Base-by-base conservation (phyloP, 2,113 vertebrate genomes). In the Xiphorhynchus elegans region DNA sequence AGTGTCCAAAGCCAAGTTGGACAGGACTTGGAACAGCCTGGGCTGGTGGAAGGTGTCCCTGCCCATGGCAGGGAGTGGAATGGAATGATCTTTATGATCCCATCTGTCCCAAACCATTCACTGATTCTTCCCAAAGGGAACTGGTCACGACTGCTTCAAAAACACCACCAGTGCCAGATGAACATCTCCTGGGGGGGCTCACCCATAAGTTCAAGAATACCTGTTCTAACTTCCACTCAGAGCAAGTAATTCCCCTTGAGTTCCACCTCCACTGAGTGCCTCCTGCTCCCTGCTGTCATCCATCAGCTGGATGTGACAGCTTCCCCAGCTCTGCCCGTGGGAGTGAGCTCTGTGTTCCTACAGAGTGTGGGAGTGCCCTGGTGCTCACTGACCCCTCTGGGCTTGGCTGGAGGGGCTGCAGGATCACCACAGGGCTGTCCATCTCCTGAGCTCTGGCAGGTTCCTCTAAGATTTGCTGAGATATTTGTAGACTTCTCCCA, bases 21-120 rank as follows among this genome's bases (percentile, higher is more conserved):
- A 47, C 0, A 1, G 42, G 66, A 4, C 5, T 46, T 39, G 66
- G 67, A 35, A 13, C 35, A 40, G 0, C 4, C 3, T 73, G 85
- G 50, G 26, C 7, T 0, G 0, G 52, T 19, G 37, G 18, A 0
- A 81, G 16, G 20, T 72, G 20, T 52, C 33, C 44, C 33, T 52
- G 21, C 25, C 69, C 16, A 4, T 50, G 50, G 50, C 17, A 42
- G 39, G 12, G 39, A 11, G 8, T 29, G 26, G 39, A 4, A 42
- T 11, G 17, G 25, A 39, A 20, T 63, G 26, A 6, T 2, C 12
- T 63, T 40, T 40, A 63, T 29, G 12, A 12, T 40, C 39, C 39
- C 26, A 20, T 40, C 37, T 29, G 40, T 20, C 39, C 39, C 26
- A 63, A 63, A 63, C 26, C 17, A 7, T 20, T 31, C 28, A 42